Evolutionary conservation across 2,888 invertebrate genomes (phyloP).

Genomic region (Mactromeris polynyma): DNA sequence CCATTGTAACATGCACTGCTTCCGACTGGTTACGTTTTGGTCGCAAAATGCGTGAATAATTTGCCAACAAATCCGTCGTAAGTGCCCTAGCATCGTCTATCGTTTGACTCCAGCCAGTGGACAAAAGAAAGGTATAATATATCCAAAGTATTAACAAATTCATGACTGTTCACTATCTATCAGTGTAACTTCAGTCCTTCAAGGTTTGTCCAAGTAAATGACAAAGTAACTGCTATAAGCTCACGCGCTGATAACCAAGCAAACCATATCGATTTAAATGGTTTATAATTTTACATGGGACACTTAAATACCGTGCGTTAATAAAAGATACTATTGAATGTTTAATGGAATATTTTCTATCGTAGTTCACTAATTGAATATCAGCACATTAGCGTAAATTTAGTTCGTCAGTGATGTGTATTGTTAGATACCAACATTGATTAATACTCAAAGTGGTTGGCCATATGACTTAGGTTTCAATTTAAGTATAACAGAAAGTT

Average conservation of each 20-base stretch:
- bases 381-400: too few relatives aligned
- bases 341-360: too few relatives aligned
- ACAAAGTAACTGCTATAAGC: neutral
- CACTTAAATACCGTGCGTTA: neutral
- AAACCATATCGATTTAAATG: neutral
- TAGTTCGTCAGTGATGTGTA: too few relatives aligned
- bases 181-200: neutral
- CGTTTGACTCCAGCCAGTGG: neutral
- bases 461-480: too few relatives aligned
- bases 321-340: too few relatives aligned
- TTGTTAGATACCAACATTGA: too few relatives aligned
- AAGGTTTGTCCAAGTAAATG: neutral
- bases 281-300: neutral
- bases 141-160: too few relatives aligned
- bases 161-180: neutral
- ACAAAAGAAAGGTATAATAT: too few relatives aligned
- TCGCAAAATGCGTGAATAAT: slow-evolving; percentile 34
- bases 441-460: too few relatives aligned
- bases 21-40: neutral
- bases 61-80: neutral
- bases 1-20: neutral
- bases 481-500: too few relatives aligned
- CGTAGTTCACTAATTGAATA: too few relatives aligned
- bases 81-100: neutral
- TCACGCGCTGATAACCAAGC: neutral